Evolutionary conservation across 2,113 vertebrate species (phyloP).

Genomic region (Saccopteryx bilineata): DNA sequence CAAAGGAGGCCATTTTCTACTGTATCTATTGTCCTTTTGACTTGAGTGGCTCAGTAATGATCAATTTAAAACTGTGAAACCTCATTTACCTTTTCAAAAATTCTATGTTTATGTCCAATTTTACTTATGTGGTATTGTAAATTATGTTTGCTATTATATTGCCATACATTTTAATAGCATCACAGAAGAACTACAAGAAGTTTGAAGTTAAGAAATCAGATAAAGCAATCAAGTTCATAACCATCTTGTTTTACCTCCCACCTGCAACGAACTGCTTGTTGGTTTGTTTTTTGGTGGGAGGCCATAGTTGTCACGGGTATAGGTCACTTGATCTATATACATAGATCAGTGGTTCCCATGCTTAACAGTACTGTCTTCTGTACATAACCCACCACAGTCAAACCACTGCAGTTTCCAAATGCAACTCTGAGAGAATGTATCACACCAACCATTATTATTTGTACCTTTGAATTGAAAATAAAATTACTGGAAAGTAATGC

Average conservation of each 20-base stretch:
- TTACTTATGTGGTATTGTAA: slow-evolving; percentile 58
- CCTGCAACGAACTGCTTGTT: slow-evolving; percentile 97
- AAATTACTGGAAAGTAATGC: slow-evolving; percentile 37
- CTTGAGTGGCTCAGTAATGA: slow-evolving; percentile 16
- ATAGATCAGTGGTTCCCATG: slow-evolving; percentile 94
- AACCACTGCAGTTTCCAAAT: slow-evolving; percentile 96
- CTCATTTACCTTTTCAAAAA: background rate
- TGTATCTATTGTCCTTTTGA: slow-evolving; percentile 42
- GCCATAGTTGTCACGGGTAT: slow-evolving; percentile 96
- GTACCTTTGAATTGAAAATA: slow-evolving; percentile 52
- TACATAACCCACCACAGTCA: slow-evolving; percentile 97
- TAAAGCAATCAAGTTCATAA: slow-evolving; percentile 61
- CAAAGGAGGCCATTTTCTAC: slow-evolving; percentile 20
- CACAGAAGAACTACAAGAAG: slow-evolving; percentile 75
- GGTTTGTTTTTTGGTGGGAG: slow-evolving; percentile 97
- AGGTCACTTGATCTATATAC: slow-evolving; percentile 94
- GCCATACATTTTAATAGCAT: slow-evolving; percentile 84
- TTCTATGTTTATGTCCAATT: slow-evolving; percentile 19
- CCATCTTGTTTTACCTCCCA: slow-evolving; percentile 84
- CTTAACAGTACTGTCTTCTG: slow-evolving; percentile 96
- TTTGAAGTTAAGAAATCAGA: slow-evolving; percentile 81
- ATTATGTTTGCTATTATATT: slow-evolving; percentile 74
- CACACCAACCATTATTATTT: slow-evolving; percentile 46
- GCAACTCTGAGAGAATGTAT: slow-evolving; percentile 91
- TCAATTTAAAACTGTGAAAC: slow-evolving; percentile 56